Conservation (phyloP, 2,888 invertebrate species). For the Creontiades dilutus region DNA sequence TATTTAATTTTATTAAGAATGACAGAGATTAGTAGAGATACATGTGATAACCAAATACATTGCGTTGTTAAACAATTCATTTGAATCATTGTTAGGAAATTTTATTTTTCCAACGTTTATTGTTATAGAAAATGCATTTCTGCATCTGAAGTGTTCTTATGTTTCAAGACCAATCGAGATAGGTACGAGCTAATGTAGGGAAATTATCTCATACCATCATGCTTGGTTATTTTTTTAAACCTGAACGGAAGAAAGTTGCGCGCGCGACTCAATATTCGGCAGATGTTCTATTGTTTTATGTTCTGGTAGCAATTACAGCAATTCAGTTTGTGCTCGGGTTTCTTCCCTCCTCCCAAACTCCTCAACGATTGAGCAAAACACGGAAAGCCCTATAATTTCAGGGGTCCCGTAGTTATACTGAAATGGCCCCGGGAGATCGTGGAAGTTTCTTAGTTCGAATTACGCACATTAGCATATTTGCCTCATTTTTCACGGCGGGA, state of each 20-base stretch:
- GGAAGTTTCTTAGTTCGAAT: constrained; percentile 19
- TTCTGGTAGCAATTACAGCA: background rate
- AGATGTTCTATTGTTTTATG: background rate
- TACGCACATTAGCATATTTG: constrained; percentile 6
- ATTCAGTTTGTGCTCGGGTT: background rate
- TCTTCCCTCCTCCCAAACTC: background rate
- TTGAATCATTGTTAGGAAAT: too few species aligned
- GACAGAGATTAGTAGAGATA: too few species aligned
- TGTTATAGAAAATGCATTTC: too few species aligned
- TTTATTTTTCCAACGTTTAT: too few species aligned
- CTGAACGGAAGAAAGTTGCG: background rate
- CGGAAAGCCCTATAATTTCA: background rate
- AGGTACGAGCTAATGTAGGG: too few species aligned
- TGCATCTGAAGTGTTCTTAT: too few species aligned
- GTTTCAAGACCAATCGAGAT: too few species aligned
- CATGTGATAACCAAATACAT: too few species aligned
- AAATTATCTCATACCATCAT: too few species aligned
- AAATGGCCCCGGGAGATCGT: background rate
- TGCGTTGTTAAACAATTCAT: too few species aligned
- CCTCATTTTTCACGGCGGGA: constrained; percentile 6
- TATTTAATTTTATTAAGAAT: too few species aligned
- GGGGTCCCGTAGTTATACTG: background rate
- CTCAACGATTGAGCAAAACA: background rate
- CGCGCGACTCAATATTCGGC: background rate
- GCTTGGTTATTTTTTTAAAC: background rate